Conservation (phyloP, 2,888 invertebrate species). For the Eledone cirrhosa region DNA sequence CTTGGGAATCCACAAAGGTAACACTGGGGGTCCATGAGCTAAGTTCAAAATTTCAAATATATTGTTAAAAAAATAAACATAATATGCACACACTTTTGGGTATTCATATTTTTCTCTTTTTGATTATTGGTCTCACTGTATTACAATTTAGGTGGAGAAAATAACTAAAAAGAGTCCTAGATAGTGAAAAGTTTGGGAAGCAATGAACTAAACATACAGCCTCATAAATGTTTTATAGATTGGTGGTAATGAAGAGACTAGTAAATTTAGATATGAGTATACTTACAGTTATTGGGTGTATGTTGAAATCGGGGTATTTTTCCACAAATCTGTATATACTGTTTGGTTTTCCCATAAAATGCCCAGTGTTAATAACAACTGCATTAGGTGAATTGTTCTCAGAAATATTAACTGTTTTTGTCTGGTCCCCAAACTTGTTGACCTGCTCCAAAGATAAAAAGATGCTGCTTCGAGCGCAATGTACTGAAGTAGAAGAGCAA, state of each 20-base stretch:
- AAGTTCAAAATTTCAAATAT: no score
- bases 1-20: no score
- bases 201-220: no score
- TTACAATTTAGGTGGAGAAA: no score
- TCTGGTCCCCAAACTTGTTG: conserved; percentile 10
- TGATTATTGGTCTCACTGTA: no score
- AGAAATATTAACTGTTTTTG: conserved; percentile 8
- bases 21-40: no score
- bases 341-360: conserved; percentile 25
- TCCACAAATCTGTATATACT: conserved; percentile 26
- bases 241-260: neutral
- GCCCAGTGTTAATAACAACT: conserved; percentile 3
- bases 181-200: no score
- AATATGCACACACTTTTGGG: no score
- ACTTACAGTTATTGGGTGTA: conserved; percentile 18
- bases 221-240: no score
- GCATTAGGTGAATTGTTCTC: conserved; percentile 20
- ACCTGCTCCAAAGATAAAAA: conserved; percentile 24
- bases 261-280: neutral
- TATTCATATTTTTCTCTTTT: no score
- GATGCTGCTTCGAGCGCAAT: conserved; percentile 11
- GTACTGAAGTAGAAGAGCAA: conserved; percentile 9
- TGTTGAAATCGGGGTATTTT: conserved; percentile 24
- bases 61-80: no score
- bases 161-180: no score